A percentile compares a stretch with the other conserved stretches of the same genome.
These are phyloP conservation scores for Rhinolophus ferrumequinum DNA, from an alignment of 2,113 vertebrate species.

Conservation along the genomic window DNA sequence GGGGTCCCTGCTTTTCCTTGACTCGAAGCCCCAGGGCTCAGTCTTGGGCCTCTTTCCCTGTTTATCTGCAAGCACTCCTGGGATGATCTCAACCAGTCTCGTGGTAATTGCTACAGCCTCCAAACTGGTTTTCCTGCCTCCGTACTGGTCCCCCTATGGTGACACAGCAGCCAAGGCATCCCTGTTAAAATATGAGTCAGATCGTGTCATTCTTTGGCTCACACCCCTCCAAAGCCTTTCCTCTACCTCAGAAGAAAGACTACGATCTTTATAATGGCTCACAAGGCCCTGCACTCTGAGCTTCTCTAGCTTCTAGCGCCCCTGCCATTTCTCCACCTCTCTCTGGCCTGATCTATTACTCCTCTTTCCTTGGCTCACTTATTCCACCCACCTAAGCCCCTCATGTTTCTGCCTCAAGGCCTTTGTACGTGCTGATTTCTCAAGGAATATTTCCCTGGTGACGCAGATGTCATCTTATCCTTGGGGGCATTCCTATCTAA, in stretches of 20 bases:
- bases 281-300: rapidly evolving
- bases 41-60: not conserved
- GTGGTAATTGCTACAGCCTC: not conserved
- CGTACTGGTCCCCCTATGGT: not conserved
- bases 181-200: not conserved
- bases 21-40: too few relatives aligned
- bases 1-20: too few relatives aligned
- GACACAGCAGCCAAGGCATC: not conserved
- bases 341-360: not conserved
- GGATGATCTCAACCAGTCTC: not conserved
- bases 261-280: not conserved
- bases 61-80: not conserved
- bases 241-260: not conserved
- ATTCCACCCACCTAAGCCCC: not conserved
- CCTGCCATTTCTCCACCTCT: not conserved
- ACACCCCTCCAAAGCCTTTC: not conserved
- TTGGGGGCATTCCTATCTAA: not conserved
- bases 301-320: not conserved
- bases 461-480: not conserved
- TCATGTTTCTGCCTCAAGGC: not conserved
- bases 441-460: not conserved
- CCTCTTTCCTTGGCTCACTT: not conserved
- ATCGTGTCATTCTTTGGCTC: not conserved
- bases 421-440: not conserved
- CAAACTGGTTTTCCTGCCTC: not conserved